Conservation (phyloP, 2,113 vertebrate genomes). For the Cheirogaleus medius region DNA sequence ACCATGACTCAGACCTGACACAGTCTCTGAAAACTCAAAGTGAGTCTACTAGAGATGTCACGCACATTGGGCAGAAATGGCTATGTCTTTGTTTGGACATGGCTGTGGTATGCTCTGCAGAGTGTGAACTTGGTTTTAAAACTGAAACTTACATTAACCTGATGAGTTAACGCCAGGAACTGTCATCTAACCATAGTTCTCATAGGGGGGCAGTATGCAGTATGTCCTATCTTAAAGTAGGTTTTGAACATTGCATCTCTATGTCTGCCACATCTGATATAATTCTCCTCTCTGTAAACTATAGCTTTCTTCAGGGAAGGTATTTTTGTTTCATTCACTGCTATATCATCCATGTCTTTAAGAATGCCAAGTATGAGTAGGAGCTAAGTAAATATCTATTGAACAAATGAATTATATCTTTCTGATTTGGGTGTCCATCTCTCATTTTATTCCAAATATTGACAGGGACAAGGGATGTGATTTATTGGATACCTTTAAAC, state of each 20-base stretch:
- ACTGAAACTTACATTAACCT: not conserved
- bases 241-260: not conserved
- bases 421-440: not conserved
- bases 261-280: not conserved
- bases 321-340: not conserved
- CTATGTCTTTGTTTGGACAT: not conserved
- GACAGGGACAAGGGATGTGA: not conserved
- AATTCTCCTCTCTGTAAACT: not conserved
- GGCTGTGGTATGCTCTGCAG: not conserved
- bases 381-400: not conserved
- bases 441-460: not conserved
- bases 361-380: not conserved
- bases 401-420: not conserved
- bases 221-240: not conserved
- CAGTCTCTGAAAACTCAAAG: not conserved
- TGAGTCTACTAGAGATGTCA: not conserved
- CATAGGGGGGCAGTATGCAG: rapidly evolving
- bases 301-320: not conserved
- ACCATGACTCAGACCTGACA: not conserved
- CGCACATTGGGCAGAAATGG: not conserved
- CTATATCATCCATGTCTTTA: not conserved
- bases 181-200: not conserved
- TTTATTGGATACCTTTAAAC: not conserved
- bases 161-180: not conserved
- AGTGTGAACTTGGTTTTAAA: not conserved